Base-by-base conservation (phyloP, 2,888 invertebrate species). In the Dicyrtoma fusca region DNA sequence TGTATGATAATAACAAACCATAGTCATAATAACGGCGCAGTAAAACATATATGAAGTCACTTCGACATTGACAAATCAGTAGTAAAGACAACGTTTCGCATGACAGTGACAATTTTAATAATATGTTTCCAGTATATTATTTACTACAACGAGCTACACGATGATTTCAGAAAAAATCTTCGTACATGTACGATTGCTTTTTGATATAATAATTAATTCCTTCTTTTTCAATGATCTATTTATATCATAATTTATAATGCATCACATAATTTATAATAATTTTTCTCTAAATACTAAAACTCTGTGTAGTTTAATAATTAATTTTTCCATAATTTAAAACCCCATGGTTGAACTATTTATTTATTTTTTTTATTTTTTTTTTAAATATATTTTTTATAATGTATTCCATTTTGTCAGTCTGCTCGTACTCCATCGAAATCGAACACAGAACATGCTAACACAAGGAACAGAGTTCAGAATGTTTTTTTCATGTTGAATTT, bases 81-180 rank as follows among this genome's bases (percentile, higher is more conserved):
- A 61, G 42, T 17, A 42, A 44, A 42, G 25, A 59, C 26, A 61
- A 61, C 61, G 42, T 61, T 61, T 19, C 13, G 19, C 34, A 34
- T 34, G 34, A 34, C 34, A 34, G 34, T 49, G n/a, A 49, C n/a
- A 49, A 19, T 49, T 49, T 6, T 49, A 49, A 49, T 49, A 19
- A 17, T 19, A 19, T 49, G n/a, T 26, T 57, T 57, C 11, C 57
- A 23, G 62, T 44, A 63, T 42, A 63, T 45, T 34, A 34, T 63
- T 47, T 45, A 45, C 26, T 63, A 63, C 45, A 34, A 44, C 47
- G 63, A 45, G 63, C 44, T 63, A 63, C 57, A 57, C 44, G 44
- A 63, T 63, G 45, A 63, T 63, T 63, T 63, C 63, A 45, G 13
- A 65, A 65, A 65, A 65, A 34, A 34, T 34, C 49, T 47, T 25